phyloP scores from a whole-genome alignment of 2,888 invertebrate genomes.

The Leistus spinibarbis region DNA sequence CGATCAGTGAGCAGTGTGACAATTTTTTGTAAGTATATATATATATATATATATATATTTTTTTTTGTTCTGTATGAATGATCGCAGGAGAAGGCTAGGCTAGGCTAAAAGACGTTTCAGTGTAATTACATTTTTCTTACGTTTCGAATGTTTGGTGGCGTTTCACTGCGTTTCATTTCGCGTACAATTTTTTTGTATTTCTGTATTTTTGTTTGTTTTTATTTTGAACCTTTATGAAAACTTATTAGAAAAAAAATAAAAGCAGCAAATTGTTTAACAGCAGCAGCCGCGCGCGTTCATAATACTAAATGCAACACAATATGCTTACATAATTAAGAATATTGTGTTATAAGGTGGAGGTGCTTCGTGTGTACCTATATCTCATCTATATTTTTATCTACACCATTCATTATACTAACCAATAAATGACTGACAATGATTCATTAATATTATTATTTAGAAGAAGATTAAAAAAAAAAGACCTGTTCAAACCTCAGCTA shows the following conservation, averaged over 20 bases:
- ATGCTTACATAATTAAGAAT: too few relatives aligned
- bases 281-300: background rate
- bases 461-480: background rate
- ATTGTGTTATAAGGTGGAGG: too few relatives aligned
- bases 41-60: background rate
- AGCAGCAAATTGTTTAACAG: background rate
- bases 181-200: background rate
- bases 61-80: background rate
- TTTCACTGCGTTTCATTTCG: constrained; percentile 1
- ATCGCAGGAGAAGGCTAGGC: too few relatives aligned
- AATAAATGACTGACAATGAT: background rate
- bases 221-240: background rate
- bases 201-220: background rate
- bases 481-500: background rate
- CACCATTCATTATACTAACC: background rate
- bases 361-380: too few relatives aligned
- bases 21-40: background rate
- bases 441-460: background rate
- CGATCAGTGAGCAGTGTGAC: background rate
- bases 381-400: too few relatives aligned
- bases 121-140: constrained; percentile 7
- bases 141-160: background rate
- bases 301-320: too few relatives aligned
- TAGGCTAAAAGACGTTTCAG: background rate
- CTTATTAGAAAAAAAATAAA: background rate